These are phyloP conservation scores for Catharus fuscescens DNA, from an alignment of 2,113 vertebrate species.

Conservation along the genomic window DNA sequence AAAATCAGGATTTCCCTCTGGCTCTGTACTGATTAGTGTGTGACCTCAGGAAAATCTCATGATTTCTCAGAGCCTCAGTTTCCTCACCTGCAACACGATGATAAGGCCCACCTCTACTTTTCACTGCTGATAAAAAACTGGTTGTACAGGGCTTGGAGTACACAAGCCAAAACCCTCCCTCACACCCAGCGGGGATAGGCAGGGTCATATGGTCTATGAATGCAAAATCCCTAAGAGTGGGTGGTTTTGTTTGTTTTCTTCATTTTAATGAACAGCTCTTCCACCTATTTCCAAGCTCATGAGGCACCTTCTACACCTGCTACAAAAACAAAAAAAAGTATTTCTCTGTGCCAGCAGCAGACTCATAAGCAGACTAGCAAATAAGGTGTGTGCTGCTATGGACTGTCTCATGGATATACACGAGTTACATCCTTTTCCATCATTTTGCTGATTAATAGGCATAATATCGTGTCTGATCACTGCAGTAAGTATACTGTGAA, in stretches of 20 bases:
- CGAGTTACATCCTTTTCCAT: slow-evolving; percentile 38
- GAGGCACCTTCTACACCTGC: neutral
- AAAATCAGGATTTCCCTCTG: slow-evolving; percentile 25
- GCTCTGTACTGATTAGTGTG: neutral
- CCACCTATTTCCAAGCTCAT: neutral
- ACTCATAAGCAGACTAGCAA: slow-evolving; percentile 1
- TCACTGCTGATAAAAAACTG: neutral
- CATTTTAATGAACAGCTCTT: neutral
- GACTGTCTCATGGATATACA: slow-evolving; percentile 32
- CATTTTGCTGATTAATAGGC: slow-evolving; percentile 70
- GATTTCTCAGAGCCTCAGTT: neutral
- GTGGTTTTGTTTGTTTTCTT: neutral
- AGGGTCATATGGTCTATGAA: neutral
- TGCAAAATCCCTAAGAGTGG: neutral
- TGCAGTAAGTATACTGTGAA: slow-evolving; percentile 69
- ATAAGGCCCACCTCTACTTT: neutral
- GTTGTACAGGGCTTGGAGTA: neutral
- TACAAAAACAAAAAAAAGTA: neutral
- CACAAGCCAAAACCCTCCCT: neutral
- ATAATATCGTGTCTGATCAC: slow-evolving; percentile 69
- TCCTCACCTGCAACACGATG: neutral
- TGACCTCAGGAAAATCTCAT: slow-evolving; percentile 13
- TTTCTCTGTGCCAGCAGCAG: slow-evolving; percentile 5
- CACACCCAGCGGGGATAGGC: neutral
- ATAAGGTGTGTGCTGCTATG: slow-evolving; percentile 13